Conservation (phyloP, 2,888 invertebrate species). For the Leptopilina myrica region DNA sequence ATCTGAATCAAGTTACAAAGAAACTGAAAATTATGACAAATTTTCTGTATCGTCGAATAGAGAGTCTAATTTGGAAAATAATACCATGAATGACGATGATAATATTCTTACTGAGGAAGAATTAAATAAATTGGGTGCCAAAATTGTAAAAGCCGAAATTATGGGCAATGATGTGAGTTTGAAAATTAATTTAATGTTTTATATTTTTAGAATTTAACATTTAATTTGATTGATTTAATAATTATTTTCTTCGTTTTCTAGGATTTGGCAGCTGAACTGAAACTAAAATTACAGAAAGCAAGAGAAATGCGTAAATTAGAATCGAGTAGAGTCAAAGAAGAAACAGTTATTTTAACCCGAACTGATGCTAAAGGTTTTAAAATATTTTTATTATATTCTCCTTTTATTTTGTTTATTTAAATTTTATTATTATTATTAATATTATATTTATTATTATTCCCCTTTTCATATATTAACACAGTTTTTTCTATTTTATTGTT, state of each 20-base stretch:
- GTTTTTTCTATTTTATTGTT: neutral
- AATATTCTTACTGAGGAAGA: slow-evolving; percentile 85
- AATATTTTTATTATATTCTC: no score
- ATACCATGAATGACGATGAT: slow-evolving; percentile 46
- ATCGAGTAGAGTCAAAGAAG: slow-evolving; percentile 48
- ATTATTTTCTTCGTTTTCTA: slow-evolving; percentile 56
- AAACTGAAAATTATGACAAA: slow-evolving; percentile 46
- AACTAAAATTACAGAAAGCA: slow-evolving; percentile 85
- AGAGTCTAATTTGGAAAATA: slow-evolving; percentile 45
- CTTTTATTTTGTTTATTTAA: neutral
- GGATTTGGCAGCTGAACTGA: slow-evolving; percentile 83
- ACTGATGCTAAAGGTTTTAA: slow-evolving; percentile 80
- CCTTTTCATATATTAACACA: no score
- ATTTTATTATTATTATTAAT: slow-evolving; percentile 50
- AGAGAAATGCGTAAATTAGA: slow-evolving; percentile 76
- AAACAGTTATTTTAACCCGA: slow-evolving; percentile 81
- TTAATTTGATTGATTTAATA: no score
- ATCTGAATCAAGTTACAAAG: slow-evolving; percentile 42
- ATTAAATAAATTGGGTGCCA: slow-evolving; percentile 93
- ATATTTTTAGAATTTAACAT: no score
- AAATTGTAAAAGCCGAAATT: slow-evolving; percentile 95
- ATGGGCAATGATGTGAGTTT: slow-evolving; percentile 84
- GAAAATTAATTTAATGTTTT: slow-evolving; percentile 2
- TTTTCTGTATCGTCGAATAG: slow-evolving; percentile 39
- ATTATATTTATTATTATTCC: no score